Base-by-base conservation (phyloP, 1,140 invertebrate species). In the Heliconius nattereri region DNA sequence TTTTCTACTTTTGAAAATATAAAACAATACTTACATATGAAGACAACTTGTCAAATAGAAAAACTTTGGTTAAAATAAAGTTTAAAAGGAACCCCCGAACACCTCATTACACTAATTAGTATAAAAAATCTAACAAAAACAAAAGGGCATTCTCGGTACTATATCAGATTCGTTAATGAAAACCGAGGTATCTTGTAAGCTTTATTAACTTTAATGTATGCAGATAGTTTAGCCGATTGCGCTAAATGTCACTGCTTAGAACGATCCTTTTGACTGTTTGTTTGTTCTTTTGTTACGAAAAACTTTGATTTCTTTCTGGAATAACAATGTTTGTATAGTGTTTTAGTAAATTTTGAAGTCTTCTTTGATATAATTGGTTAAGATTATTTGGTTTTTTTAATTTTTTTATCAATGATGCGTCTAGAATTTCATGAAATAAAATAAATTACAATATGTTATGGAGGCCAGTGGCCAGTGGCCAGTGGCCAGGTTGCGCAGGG, bases 161-260 rank as follows among this genome's bases (percentile, higher is more conserved):
- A 78, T 89, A 92, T 91, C 90, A 85, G 91, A 92, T 92, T 87
- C 84, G 86, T 87, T 92, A 91, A 92, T 92, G 90, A 90, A 91
- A 91, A 85, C 60, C 84, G 83, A 72, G 86, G 57, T 54, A 74
- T 85, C 86, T 86, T 87, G 89, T 87, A 87, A 83, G 83, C 87
- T 91, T 92, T 92, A 92, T 92, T 92, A 92, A 91, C 85, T 83
- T 86, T 92, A 92, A 92, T 92, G 90, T 92, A 92, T 92, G 85
- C 91, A 88, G 90, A 90, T 92, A 83, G 83, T 84, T 85, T 89
- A 89, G 85, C 73, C 77, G 91, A 92, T 92, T 88, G 84, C 76
- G 85, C 84, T 84, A 91, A 92, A 92, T 91, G 90, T 92, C 90
- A 92, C 75, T 81, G 79, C 82, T 83, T 84, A 79, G 79, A 66